Base-by-base conservation (phyloP, 2,113 vertebrate species). In the Azemiops feae region DNA sequence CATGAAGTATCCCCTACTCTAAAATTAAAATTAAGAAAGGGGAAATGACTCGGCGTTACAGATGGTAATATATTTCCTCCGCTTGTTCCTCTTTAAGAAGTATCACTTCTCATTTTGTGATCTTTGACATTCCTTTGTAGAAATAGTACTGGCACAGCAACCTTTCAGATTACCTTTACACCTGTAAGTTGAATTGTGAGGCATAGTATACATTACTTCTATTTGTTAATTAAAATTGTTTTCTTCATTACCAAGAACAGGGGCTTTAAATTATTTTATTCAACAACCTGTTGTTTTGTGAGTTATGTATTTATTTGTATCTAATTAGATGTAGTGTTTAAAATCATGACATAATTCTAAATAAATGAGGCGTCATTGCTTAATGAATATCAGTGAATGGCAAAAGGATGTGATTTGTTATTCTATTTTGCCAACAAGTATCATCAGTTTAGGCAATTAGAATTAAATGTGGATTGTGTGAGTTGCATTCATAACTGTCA, bases 341-440 rank as follows among this genome's bases (percentile, higher is more conserved):
- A 96, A 96, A 94, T 95, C 92, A 87, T 95, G 95, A 94, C 95
- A 96, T 94, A 95, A 93, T 96, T 97, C 93, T 96, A 94, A 97
- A 97, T 96, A 95, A 95, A 96, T 96, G 96, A 95, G 93, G 94
- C 97, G 96, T 96, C 97, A 96, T 34, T 95, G 90, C 96, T 96
- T 97, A 97, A 97, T 97, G 95, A 96, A 97, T 96, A 93, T 93
- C 93, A 97, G 94, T 95, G 97, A 97, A 95, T 97, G 94, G 90
- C 96, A 96, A 93, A 69, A 55, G 93, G 95, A 95, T 95, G 69
- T 93, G 94, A 95, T 96, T 96, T 97, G 91, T 92, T 96, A 27
- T 93, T 94, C 89, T 95, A 0, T 96, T 95, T 58, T 94, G 54
- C 95, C 95, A 74, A 54, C 96, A 96, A 97, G 94, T 95, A 43